phyloP scores from a whole-genome alignment of 2,797 vertebrate genomes.

The Lepilemur ruficaudatus region DNA sequence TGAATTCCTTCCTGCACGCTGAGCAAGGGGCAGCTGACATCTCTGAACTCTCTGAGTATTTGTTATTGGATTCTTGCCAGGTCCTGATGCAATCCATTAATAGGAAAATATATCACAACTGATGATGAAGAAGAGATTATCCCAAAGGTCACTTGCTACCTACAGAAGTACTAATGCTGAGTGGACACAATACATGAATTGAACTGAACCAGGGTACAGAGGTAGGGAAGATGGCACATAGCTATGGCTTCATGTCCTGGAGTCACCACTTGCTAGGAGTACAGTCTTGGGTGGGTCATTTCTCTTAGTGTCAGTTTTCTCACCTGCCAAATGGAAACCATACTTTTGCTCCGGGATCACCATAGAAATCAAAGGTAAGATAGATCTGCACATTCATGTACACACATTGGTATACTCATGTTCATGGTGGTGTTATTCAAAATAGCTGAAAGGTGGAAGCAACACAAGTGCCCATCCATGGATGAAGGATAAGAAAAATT shows the following conservation, averaged over 20 bases:
- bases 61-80: neutral
- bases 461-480: neutral
- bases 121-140: neutral
- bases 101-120: neutral
- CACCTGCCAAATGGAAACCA: neutral
- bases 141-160: neutral
- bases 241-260: neutral
- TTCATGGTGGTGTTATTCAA: neutral
- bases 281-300: neutral
- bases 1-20: neutral
- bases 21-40: neutral
- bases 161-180: neutral
- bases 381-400: neutral
- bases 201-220: neutral
- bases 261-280: neutral
- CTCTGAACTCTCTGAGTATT: neutral
- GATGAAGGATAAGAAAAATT: neutral
- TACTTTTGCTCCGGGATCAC: neutral
- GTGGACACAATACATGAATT: neutral
- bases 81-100: neutral
- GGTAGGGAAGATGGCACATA: accelerated
- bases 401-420: neutral
- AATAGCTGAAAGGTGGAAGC: neutral
- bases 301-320: neutral
- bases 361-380: neutral